These are phyloP conservation scores for Ophraella communa DNA, from an alignment of 2,888 invertebrate species.

Conservation along the genomic window DNA sequence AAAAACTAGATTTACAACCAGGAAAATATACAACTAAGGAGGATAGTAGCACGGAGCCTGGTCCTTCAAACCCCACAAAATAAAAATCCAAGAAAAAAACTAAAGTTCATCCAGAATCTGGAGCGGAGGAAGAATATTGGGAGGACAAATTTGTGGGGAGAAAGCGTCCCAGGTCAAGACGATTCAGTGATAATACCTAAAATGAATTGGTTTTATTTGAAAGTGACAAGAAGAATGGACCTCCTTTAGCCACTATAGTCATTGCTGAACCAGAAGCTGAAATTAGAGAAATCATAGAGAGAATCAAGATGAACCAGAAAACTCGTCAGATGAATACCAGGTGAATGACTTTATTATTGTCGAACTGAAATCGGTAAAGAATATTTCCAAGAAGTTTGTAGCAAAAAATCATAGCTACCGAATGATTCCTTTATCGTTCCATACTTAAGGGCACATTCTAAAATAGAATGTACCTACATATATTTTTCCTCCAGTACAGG, in stretches of 20 bases:
- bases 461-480: no score
- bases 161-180: constrained; percentile 5
- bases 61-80: constrained; percentile 6
- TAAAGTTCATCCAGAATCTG: constrained; percentile 8
- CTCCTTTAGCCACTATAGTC: constrained; percentile 2
- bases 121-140: not conserved
- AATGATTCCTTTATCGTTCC: constrained; percentile 4
- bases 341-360: constrained; percentile 3
- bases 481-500: constrained; percentile 6
- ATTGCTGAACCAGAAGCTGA: not conserved
- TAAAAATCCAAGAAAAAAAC: not conserved
- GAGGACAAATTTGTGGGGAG: constrained; percentile 3
- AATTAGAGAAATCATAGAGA: not conserved
- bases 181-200: constrained; percentile 7
- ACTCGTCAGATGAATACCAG: constrained; percentile 3
- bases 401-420: constrained; percentile 2
- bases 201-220: constrained; percentile 7
- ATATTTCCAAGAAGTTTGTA: constrained; percentile 6
- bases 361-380: constrained; percentile 7
- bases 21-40: not conserved
- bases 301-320: constrained; percentile 9
- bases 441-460: constrained; percentile 5
- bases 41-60: not conserved
- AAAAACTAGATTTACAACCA: not conserved
- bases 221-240: constrained; percentile 1